Base-by-base conservation (phyloP, 2,888 invertebrate genomes). In the Eudemis profundana region DNA sequence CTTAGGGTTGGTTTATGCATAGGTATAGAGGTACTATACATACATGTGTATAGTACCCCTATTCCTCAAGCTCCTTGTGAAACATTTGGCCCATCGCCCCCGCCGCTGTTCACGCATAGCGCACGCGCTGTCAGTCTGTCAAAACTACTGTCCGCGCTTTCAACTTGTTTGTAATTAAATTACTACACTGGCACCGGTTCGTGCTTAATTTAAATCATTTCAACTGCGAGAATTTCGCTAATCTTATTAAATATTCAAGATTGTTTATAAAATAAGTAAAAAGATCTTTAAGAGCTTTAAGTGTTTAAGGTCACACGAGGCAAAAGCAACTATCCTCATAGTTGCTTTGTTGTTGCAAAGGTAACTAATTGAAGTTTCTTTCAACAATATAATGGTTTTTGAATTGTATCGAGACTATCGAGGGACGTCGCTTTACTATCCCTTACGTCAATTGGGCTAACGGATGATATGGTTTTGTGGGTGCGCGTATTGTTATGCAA, bases 111-210 rank as follows among this genome's bases (percentile, higher is more conserved):
- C 56, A 63, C 42, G 33, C 49, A 57, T 56, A 29, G 27, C 42
- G 17, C 17, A 49, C 47, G 27, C 42, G 17, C 23, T 14, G 63
- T 63, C 63, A 63, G 47, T 3, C n/a, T 50, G 56, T 50, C 63
- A 57, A 56, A 57, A 33, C 42, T 44, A 15, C 56, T 40, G 63
- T 63, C 56, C 21, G n/a, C n/a, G 40, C 56, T 57, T 21, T 42
- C 63, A 57, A 63, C 56, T 42, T 40, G 42, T 40, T 57, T 23
- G 56, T 56, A 19, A 56, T 63, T 56, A 23, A 56, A 56, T 56
- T 44, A 42, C 27, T 27, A 42, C 14, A 42, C 42, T 38, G 42
- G 23, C 54, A 17, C 12, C 27, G 17, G 27, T 40, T 29, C 2
- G 42, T 42, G n/a, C 44, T 56, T 17, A 4, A 29, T 44, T 44